These are phyloP conservation scores for Linnaemya vulpina DNA, from an alignment of 2,888 invertebrate species.

Conservation along the genomic window DNA sequence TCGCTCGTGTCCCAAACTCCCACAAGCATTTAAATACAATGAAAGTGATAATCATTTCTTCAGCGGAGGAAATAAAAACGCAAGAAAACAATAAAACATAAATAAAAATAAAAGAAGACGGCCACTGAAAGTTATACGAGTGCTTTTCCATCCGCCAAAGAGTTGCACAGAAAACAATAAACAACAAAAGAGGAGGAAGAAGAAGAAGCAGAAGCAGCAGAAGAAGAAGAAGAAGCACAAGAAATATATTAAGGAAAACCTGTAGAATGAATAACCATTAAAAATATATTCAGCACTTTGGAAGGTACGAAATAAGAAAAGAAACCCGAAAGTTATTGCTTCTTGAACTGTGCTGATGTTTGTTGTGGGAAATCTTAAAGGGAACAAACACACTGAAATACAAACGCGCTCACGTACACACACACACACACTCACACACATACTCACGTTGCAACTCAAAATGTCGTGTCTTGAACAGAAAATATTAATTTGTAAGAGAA, in stretches of 20 bases:
- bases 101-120: constrained; percentile 25
- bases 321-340: constrained; percentile 35
- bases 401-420: not conserved
- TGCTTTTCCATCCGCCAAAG: not conserved
- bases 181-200: not conserved
- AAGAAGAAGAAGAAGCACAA: not conserved
- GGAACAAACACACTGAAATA: constrained; percentile 23
- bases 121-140: constrained; percentile 26
- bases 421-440: constrained; percentile 15
- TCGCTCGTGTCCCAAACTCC: not conserved
- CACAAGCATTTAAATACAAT: constrained; percentile 42
- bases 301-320: constrained; percentile 6
- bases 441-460: constrained; percentile 41
- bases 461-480: constrained; percentile 59
- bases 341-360: constrained; percentile 36
- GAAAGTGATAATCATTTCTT: constrained; percentile 65
- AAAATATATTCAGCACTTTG: constrained; percentile 60
- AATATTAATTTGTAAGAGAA: constrained; percentile 68
- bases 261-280: constrained; percentile 68
- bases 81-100: constrained; percentile 39
- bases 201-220: no score
- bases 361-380: constrained; percentile 34
- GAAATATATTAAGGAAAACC: no score
- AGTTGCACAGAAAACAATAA: constrained; percentile 41
- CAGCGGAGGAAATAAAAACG: not conserved